Evolutionary conservation across 2,888 invertebrate genomes (phyloP).

Genomic region (Thymelicus acteon): DNA sequence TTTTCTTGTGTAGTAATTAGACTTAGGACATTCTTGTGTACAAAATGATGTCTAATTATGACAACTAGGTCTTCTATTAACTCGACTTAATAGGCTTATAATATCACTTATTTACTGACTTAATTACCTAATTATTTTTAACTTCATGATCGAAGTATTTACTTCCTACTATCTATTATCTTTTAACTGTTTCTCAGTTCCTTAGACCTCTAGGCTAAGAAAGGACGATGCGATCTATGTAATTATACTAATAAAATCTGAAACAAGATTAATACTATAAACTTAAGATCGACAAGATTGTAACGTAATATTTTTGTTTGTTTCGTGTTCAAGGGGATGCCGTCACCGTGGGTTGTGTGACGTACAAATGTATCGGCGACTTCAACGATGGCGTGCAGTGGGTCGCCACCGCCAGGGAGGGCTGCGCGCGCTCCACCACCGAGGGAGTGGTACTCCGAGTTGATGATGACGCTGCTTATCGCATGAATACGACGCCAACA

Average conservation of each 20-base stretch:
- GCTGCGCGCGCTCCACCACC: slow-evolving; percentile 47
- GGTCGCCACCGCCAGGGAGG: slow-evolving; percentile 54
- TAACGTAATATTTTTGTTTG: too few relatives aligned
- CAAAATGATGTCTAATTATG: slow-evolving; percentile 23
- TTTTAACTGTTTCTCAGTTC: too few relatives aligned
- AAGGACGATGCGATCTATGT: too few relatives aligned
- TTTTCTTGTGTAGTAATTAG: slow-evolving; percentile 21
- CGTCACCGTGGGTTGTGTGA: slow-evolving; percentile 48
- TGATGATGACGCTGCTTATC: slow-evolving; percentile 22
- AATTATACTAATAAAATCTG: too few relatives aligned
- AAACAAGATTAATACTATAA: too few relatives aligned
- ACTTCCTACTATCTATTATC: not conserved
- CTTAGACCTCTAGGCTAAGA: too few relatives aligned
- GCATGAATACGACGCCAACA: slow-evolving; percentile 37
- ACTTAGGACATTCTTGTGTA: slow-evolving; percentile 18
- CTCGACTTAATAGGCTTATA: not conserved
- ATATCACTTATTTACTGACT: not conserved
- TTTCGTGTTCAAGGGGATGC: not conserved
- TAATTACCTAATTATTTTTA: not conserved
- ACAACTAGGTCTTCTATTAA: slow-evolving; percentile 11
- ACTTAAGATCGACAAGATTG: too few relatives aligned
- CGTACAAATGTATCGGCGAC: slow-evolving; percentile 67
- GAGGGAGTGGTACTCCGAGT: not conserved
- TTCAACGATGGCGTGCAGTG: slow-evolving; percentile 74
- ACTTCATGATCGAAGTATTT: not conserved